These are phyloP conservation scores for Tyrannus savana DNA, from an alignment of 2,113 vertebrate genomes.

Conservation along the genomic window DNA sequence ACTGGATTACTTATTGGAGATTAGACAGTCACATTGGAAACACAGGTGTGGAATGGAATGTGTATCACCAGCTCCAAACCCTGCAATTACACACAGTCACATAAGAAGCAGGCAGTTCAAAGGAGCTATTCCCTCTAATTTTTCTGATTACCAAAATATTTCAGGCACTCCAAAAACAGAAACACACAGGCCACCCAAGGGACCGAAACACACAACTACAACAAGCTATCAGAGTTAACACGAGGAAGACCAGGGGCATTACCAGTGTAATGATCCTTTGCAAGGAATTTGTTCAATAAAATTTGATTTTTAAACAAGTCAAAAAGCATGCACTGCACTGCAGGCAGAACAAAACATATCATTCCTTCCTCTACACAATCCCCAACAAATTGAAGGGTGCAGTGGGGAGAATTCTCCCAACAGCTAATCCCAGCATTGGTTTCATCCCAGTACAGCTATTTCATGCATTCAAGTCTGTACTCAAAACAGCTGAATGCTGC, in stretches of 20 bases:
- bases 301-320: background rate
- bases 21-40: background rate
- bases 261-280: background rate
- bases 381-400: background rate
- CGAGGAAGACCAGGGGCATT: background rate
- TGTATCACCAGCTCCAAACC: background rate
- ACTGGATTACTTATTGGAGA: conserved; percentile 1
- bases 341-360: background rate
- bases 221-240: background rate
- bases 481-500: background rate
- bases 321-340: background rate
- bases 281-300: background rate
- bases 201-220: background rate
- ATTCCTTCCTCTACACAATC: background rate
- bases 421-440: background rate
- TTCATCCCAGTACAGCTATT: background rate
- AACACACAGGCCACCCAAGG: background rate
- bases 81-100: background rate
- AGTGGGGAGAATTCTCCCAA: background rate
- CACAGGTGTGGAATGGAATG: background rate
- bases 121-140: background rate
- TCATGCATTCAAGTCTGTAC: background rate
- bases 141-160: background rate
- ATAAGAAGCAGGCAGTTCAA: background rate
- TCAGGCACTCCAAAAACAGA: background rate